A percentile compares a stretch with the other conserved stretches of the same genome.
phyloP scores from a whole-genome alignment of 1,140 invertebrate species.

The Maniola jurtina region DNA sequence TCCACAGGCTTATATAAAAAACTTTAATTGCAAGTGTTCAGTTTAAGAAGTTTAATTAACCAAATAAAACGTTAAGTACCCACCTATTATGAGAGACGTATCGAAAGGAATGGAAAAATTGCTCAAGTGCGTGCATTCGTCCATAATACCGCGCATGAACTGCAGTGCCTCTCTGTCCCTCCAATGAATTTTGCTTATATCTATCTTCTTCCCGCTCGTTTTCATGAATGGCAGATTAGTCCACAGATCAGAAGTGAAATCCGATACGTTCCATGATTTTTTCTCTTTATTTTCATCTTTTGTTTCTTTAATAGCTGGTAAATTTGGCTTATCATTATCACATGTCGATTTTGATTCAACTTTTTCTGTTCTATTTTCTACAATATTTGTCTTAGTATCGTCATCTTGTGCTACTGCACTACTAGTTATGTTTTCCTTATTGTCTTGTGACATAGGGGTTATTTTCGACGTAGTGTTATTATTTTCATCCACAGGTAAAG shows the following conservation, averaged over 20 bases:
- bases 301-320: constrained; percentile 6
- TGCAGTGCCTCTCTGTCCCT: constrained; percentile 88
- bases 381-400: background rate
- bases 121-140: constrained; percentile 97
- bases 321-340: background rate
- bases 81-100: constrained; percentile 88
- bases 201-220: constrained; percentile 66
- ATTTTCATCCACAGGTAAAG: background rate
- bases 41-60: no score
- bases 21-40: no score
- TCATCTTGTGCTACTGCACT: background rate
- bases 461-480: constrained; percentile 3
- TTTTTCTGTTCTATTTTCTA: background rate
- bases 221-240: constrained; percentile 62
- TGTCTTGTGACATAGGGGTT: background rate
- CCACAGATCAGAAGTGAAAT: constrained; percentile 64
- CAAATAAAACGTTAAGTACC: constrained; percentile 23
- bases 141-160: constrained; percentile 99
- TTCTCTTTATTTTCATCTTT: constrained; percentile 34
- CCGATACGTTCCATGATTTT: constrained; percentile 64
- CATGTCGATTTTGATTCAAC: background rate
- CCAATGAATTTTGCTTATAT: constrained; percentile 80
- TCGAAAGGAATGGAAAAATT: constrained; percentile 94
- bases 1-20: no score
- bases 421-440: background rate